These are phyloP conservation scores for Mus pahari DNA, from an alignment of 2,113 vertebrate genomes.

Conservation along the genomic window DNA sequence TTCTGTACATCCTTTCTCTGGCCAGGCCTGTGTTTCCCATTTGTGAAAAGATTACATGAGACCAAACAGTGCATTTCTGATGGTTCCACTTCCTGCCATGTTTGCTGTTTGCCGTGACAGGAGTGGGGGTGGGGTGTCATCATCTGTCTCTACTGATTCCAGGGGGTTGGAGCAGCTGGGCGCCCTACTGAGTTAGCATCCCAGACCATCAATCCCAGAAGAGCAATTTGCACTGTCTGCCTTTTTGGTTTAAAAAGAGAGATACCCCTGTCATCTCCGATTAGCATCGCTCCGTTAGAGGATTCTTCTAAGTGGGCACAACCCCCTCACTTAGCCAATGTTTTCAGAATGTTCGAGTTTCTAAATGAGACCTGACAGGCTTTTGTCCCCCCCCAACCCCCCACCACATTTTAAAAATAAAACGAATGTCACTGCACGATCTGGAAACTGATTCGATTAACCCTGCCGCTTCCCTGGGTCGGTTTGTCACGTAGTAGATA, in stretches of 20 bases:
- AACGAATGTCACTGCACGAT: not conserved
- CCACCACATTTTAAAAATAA: conserved; percentile 38
- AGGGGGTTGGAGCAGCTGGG: not conserved
- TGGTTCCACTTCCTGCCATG: no score
- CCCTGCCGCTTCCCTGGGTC: conserved; percentile 4
- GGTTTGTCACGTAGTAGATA: not conserved
- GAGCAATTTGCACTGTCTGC: conserved; percentile 68
- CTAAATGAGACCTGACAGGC: conserved; percentile 72
- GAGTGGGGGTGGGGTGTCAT: not conserved
- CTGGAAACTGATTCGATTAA: conserved; percentile 44
- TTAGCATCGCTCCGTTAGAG: conserved; percentile 43
- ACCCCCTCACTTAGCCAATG: not conserved
- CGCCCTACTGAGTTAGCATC: not conserved
- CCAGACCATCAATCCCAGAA: not conserved
- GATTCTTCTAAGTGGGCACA: not conserved
- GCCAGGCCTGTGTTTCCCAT: conserved; percentile 35
- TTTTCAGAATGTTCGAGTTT: conserved; percentile 64
- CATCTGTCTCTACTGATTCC: not conserved
- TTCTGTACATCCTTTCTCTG: not conserved
- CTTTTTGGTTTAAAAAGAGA: conserved; percentile 42
- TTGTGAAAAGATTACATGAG: not conserved
- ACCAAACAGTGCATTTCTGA: not conserved
- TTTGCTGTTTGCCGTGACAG: not conserved
- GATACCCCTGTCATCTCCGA: conserved; percentile 45
- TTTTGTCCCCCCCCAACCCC: not conserved